Conservation (phyloP, 2,113 vertebrate genomes). For the Pardalotus punctatus region DNA sequence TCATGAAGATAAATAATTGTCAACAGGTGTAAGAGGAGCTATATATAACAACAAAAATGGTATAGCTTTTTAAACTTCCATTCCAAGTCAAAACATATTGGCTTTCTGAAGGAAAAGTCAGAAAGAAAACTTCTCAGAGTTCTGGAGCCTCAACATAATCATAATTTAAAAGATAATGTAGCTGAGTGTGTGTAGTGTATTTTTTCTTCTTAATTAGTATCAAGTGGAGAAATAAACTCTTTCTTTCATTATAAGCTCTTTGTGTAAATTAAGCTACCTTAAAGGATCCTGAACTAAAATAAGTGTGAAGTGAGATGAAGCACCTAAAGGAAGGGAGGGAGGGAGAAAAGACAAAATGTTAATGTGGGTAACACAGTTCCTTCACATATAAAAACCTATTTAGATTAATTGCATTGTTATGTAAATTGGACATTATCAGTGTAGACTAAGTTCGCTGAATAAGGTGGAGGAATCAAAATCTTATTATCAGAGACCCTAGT, state of each 20-base stretch:
- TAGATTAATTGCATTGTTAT: background rate
- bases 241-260: background rate
- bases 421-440: background rate
- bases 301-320: background rate
- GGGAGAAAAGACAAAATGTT: background rate
- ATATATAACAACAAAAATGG: constrained; percentile 4
- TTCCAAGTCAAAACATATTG: background rate
- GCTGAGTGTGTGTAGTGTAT: background rate
- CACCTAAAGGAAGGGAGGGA: background rate
- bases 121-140: background rate
- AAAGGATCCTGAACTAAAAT: background rate
- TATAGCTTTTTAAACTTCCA: background rate
- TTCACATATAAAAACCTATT: background rate
- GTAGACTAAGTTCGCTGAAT: background rate
- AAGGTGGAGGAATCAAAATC: background rate
- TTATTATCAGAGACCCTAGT: background rate
- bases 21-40: background rate
- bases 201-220: background rate
- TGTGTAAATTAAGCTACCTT: background rate
- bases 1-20: background rate
- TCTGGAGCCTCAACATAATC: background rate
- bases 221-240: background rate
- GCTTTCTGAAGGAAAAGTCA: background rate
- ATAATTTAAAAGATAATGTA: background rate
- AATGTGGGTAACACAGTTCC: background rate